Conservation (phyloP, 2,113 vertebrate genomes). For the Vulpes ferrilata region DNA sequence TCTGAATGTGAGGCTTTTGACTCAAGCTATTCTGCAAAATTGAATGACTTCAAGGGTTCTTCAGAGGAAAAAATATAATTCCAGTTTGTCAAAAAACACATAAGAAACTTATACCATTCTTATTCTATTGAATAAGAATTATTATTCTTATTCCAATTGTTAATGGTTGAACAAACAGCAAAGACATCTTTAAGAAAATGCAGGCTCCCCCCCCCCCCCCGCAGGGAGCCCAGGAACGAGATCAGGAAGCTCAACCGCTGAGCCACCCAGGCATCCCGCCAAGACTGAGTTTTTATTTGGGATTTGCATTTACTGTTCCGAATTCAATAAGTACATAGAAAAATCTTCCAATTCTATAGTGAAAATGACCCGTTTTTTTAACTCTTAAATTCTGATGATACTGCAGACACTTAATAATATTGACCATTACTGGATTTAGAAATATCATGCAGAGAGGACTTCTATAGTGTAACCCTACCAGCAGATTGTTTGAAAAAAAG, state of each 20-base stretch:
- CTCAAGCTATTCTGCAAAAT: background rate
- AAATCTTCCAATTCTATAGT: background rate
- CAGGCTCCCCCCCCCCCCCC: too few relatives aligned
- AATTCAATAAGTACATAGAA: background rate
- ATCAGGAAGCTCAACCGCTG: too few relatives aligned
- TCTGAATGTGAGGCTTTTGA: background rate
- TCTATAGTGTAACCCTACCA: background rate
- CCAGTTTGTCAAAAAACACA: background rate
- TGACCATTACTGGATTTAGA: background rate
- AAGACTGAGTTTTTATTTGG: slow-evolving; percentile 37
- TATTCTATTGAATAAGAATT: background rate
- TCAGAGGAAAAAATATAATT: background rate
- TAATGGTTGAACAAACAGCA: background rate
- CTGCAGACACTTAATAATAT: background rate
- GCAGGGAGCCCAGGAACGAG: too few relatives aligned
- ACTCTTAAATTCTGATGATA: slow-evolving; percentile 1
- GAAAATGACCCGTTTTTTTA: slow-evolving; percentile 30
- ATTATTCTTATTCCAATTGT: too few relatives aligned
- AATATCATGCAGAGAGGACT: background rate
- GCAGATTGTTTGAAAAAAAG: background rate
- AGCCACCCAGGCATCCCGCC: too few relatives aligned
- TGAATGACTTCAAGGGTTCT: background rate
- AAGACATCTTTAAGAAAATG: background rate
- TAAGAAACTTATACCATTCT: background rate
- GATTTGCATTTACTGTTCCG: slow-evolving; percentile 17